These are phyloP conservation scores for Darevskia mixta DNA, from an alignment of 2,797 vertebrate species.

Conservation along the genomic window DNA sequence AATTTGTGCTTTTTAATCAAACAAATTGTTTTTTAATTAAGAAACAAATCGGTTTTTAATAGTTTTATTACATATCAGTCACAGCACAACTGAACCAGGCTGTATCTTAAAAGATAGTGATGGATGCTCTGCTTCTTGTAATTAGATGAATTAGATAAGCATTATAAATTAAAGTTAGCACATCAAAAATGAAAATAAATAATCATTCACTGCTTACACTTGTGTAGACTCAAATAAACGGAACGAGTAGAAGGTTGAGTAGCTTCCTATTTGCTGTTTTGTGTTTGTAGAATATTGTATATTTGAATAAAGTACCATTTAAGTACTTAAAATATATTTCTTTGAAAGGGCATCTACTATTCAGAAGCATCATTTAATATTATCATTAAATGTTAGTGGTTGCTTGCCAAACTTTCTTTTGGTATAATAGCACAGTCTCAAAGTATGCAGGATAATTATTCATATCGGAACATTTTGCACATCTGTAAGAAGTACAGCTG, in stretches of 20 bases:
- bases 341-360: neutral
- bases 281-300: neutral
- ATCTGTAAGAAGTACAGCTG: neutral
- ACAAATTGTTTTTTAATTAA: slow-evolving; percentile 29
- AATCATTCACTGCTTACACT: neutral
- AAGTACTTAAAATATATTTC: neutral
- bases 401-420: too few relatives aligned
- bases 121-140: slow-evolving; percentile 10
- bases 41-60: slow-evolving; percentile 19
- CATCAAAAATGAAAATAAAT: slow-evolving; percentile 26
- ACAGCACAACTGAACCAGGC: slow-evolving; percentile 29
- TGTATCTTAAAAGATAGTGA: slow-evolving; percentile 27
- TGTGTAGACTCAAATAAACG: neutral
- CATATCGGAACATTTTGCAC: too few relatives aligned
- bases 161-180: neutral
- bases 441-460: too few relatives aligned
- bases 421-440: too few relatives aligned
- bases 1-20: slow-evolving; percentile 22
- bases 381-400: neutral
- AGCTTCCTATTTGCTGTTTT: neutral
- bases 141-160: neutral
- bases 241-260: neutral
- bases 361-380: neutral
- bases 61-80: slow-evolving; percentile 16
- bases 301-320: neutral